Evolutionary conservation across 1,140 invertebrate species (phyloP), one percentile per base, ranked within the genome.

Genomic region (Frieseomelitta varia): DNA sequence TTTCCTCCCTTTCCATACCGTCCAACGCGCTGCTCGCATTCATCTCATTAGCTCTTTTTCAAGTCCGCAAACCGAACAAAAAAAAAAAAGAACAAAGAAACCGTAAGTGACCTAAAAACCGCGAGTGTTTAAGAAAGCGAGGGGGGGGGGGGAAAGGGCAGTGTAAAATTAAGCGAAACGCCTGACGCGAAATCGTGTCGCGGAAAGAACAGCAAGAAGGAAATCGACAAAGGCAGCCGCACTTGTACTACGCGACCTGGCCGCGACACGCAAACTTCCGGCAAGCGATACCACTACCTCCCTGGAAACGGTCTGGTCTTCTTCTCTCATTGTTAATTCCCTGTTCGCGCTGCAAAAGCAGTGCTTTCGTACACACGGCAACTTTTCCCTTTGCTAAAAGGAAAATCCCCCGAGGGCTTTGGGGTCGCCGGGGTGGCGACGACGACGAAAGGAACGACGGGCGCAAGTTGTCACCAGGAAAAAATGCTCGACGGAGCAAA

Each of bases 401-500:
- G 68, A 51, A 67, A 73, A 84, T 79, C 51, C 76, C 68, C 61
- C 10, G 51, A 34, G 82, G 81, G 56, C 34, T 24, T 51, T n/a
- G 27, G 24, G 55, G 21, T 61, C 73, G 58, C 39, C 69, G 69
- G 51, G 2, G n/a, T 17, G 69, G 24, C 53, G 34, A 39, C 58
- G 14, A 73, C 34, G 78, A 80, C 61, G 65, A 24, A 84, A 79
- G 69, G 77, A 47, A 79, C 58, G 69, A 51, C 67, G 56, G 30
- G 47, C 6, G 6, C 39, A 84, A 84, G 76, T 79, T 72, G 75
- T 27, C 81, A 67, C 81, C 55, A 14, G 75, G 47, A 82, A 53
- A 84, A 84, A 84, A 27, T 71, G 67, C 75, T 79, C 75, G 65
- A 63, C 56, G 67, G 56, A 79, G 67, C 75, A 56, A 72, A 53